These are phyloP conservation scores for Scomber scombrus DNA, from an alignment of 2,113 vertebrate species.

Conservation along the genomic window DNA sequence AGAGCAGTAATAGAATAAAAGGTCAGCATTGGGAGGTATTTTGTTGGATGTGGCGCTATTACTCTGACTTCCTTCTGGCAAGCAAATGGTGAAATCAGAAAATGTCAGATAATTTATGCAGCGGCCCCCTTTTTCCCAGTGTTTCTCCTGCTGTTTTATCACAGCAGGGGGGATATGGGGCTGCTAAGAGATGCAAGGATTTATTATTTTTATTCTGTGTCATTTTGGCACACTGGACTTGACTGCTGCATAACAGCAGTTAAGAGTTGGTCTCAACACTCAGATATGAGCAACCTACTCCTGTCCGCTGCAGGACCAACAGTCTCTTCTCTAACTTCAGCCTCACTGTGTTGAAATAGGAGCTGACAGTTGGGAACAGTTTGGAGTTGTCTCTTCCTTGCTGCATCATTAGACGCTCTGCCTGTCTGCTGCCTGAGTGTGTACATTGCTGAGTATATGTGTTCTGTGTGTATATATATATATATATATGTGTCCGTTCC, in stretches of 20 bases:
- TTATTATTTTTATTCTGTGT: constrained; percentile 14
- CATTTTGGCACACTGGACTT: constrained; percentile 17
- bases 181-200: constrained; percentile 38
- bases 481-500: constrained; percentile 17
- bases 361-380: constrained; percentile 15
- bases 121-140: constrained; percentile 35
- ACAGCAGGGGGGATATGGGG: constrained; percentile 21
- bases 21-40: constrained; percentile 12
- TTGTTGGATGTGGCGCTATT: constrained; percentile 25
- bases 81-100: constrained; percentile 43
- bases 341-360: constrained; percentile 1
- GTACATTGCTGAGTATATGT: background rate
- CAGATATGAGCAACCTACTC: background rate
- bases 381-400: constrained; percentile 1
- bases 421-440: background rate
- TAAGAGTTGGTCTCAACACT: background rate
- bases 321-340: constrained; percentile 7
- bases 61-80: constrained; percentile 11
- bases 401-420: constrained; percentile 21
- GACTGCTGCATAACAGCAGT: background rate
- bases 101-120: constrained; percentile 72
- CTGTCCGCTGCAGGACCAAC: background rate
- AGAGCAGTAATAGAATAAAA: constrained; percentile 12
- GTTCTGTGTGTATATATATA: background rate
- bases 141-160: constrained; percentile 63